Conservation (phyloP, 2,113 vertebrate genomes). For the Struthidea cinerea region DNA sequence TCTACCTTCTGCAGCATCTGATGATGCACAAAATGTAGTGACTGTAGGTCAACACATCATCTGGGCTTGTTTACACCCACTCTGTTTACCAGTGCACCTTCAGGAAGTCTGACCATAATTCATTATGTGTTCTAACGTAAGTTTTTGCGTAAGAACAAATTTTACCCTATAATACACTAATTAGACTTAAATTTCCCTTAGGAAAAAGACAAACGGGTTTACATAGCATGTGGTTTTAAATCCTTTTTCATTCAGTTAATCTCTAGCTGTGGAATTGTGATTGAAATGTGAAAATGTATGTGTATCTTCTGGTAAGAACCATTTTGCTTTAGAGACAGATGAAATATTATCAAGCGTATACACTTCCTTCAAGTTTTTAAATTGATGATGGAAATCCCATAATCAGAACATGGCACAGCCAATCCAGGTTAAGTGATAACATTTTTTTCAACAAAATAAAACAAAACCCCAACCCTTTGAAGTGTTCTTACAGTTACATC, state of each 20-base stretch:
- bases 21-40: neutral
- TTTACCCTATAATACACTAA: neutral
- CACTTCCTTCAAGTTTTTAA: slow-evolving; percentile 52
- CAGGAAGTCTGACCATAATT: neutral
- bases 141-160: neutral
- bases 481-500: slow-evolving; percentile 61
- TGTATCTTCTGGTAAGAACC: slow-evolving; percentile 59
- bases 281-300: slow-evolving; percentile 42
- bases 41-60: neutral
- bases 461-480: slow-evolving; percentile 57
- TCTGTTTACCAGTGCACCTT: neutral
- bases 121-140: neutral
- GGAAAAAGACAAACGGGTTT: slow-evolving; percentile 37
- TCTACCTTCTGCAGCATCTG: neutral
- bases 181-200: slow-evolving; percentile 3
- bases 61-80: neutral
- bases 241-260: slow-evolving; percentile 44
- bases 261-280: slow-evolving; percentile 24
- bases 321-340: slow-evolving; percentile 58
- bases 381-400: slow-evolving; percentile 60
- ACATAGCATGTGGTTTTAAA: slow-evolving; percentile 30
- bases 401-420: slow-evolving; percentile 67
- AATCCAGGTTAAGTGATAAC: slow-evolving; percentile 59
- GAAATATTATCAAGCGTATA: slow-evolving; percentile 35
- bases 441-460: slow-evolving; percentile 43